These are phyloP conservation scores for Apamea epomidion DNA, from an alignment of 2,888 invertebrate species.

Conservation along the genomic window DNA sequence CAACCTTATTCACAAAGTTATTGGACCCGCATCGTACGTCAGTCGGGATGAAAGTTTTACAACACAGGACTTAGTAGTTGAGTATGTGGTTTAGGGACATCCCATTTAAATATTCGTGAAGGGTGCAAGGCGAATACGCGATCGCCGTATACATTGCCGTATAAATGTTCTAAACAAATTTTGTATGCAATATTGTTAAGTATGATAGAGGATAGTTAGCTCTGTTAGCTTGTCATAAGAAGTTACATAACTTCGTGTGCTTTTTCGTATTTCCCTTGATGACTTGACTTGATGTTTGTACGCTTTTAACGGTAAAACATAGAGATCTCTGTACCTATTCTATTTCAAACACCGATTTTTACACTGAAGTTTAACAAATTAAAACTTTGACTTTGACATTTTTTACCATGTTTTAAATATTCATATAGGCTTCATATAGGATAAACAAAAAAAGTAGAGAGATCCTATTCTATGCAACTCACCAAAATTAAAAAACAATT, in stretches of 20 bases:
- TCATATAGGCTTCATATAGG: neutral
- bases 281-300: no score
- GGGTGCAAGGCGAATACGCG: neutral
- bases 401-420: neutral
- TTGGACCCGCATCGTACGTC: slow-evolving; percentile 31
- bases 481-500: neutral
- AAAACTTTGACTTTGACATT: neutral
- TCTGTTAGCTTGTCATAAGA: no score
- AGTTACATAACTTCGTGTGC: no score
- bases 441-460: neutral
- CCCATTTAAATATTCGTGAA: slow-evolving; percentile 5
- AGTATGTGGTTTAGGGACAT: neutral
- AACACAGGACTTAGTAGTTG: slow-evolving; percentile 18
- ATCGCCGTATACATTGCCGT: neutral
- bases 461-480: neutral
- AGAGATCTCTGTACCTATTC: no score
- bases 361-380: no score
- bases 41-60: slow-evolving; percentile 9
- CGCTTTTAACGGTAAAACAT: no score
- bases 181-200: no score
- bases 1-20: slow-evolving; percentile 11
- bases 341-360: no score
- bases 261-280: no score
- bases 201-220: no score
- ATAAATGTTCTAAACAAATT: neutral